These are phyloP conservation scores for Neria commutata DNA, from an alignment of 2,888 invertebrate species.

Conservation along the genomic window DNA sequence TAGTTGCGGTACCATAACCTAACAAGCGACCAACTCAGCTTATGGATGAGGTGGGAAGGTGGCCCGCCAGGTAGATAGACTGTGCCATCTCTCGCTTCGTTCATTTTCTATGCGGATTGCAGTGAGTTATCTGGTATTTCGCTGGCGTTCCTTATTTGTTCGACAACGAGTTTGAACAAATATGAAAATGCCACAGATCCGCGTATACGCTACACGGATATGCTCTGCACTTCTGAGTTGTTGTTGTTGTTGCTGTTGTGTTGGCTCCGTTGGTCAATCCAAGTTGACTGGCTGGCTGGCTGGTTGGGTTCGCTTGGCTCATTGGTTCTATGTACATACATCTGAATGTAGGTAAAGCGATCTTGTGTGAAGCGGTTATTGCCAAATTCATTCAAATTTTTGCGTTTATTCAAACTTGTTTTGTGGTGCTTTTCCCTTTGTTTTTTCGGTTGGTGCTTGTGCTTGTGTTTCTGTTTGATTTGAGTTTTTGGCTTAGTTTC, in stretches of 20 bases:
- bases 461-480: not conserved
- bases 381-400: slow-evolving; percentile 12
- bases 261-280: too few species aligned
- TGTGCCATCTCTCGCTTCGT: too few species aligned
- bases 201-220: not conserved
- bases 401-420: not conserved
- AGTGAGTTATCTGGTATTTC: too few species aligned
- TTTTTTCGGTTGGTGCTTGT: not conserved
- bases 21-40: too few species aligned
- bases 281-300: too few species aligned
- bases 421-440: not conserved
- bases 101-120: too few species aligned
- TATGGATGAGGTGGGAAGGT: too few species aligned
- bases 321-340: not conserved
- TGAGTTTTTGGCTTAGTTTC: not conserved
- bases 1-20: too few species aligned
- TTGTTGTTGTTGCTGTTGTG: not conserved
- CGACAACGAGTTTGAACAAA: not conserved
- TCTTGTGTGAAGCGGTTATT: not conserved
- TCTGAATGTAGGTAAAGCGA: slow-evolving; percentile 14
- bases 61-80: too few species aligned
- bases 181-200: not conserved
- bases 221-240: not conserved
- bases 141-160: too few species aligned
- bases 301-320: not conserved